Percentiles rank a stretch among this genome's conserved stretches.
Conservation (phyloP, 2,888 invertebrate genomes). For the Steinernema carpocapsae region DNA sequence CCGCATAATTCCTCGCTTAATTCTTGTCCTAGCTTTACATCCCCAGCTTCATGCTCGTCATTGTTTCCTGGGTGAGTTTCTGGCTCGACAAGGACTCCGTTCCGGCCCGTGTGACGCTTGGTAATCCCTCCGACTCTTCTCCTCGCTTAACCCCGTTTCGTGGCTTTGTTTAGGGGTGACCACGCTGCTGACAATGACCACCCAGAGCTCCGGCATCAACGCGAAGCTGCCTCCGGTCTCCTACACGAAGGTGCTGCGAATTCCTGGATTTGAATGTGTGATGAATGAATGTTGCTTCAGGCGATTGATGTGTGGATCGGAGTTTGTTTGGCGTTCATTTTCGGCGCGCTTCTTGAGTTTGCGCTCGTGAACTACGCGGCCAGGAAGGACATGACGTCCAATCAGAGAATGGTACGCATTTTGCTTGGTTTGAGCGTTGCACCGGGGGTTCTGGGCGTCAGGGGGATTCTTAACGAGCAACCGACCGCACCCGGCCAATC, state of each 20-base stretch:
- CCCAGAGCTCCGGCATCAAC: conserved; percentile 68
- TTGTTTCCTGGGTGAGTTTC: conserved; percentile 56
- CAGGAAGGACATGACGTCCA: conserved; percentile 58
- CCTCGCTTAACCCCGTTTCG: no score
- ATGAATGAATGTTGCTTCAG: conserved; percentile 47
- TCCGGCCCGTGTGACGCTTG: conserved; percentile 61
- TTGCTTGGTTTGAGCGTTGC: not conserved
- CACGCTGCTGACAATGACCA: conserved; percentile 92
- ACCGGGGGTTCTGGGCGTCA: not conserved
- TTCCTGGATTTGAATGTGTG: not conserved
- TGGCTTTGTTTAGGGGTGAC: conserved; percentile 91
- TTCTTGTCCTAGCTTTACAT: conserved; percentile 86
- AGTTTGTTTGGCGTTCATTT: conserved; percentile 64
- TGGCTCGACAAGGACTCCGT: conserved; percentile 64
- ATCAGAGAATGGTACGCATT: conserved; percentile 42
- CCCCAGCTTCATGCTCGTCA: conserved; percentile 91
- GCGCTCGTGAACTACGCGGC: conserved; percentile 67
- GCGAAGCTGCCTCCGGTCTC: conserved; percentile 67
- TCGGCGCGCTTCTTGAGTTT: conserved; percentile 64
- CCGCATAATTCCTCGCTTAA: not conserved
- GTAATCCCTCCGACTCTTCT: conserved; percentile 28
- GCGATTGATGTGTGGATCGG: conserved; percentile 68
- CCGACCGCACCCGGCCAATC: no score
- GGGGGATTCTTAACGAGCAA: no score
- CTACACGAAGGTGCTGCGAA: conserved; percentile 55